A percentile compares a stretch with the other conserved stretches of the same genome.
Conservation (phyloP, 2,797 vertebrate genomes). For the Hipposideros larvatus region DNA sequence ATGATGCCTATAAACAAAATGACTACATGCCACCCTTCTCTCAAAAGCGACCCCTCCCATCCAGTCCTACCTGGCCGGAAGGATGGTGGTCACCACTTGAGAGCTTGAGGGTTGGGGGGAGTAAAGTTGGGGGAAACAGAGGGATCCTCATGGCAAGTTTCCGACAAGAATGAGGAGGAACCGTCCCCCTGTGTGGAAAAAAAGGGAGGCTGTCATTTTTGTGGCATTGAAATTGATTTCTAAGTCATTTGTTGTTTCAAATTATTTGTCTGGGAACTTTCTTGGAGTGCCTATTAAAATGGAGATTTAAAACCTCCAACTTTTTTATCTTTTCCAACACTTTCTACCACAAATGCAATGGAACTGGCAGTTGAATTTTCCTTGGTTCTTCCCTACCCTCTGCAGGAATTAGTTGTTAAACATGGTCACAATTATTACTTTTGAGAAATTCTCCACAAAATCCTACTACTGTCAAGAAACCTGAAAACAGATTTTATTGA, state of each 20-base stretch:
- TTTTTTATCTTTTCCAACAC: not conserved
- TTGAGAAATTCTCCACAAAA: slow-evolving; percentile 24
- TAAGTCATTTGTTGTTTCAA: slow-evolving; percentile 7
- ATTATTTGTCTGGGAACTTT: slow-evolving; percentile 2
- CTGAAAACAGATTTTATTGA: slow-evolving; percentile 22
- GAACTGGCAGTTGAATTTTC: not conserved
- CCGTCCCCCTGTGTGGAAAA: slow-evolving; percentile 73
- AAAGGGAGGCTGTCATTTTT: slow-evolving; percentile 74
- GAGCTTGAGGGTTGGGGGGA: slow-evolving; percentile 78
- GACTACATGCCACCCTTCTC: slow-evolving; percentile 42
- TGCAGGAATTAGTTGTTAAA: not conserved
- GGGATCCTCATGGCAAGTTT: slow-evolving; percentile 76
- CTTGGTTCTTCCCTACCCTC: not conserved
- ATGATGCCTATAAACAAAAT: not conserved
- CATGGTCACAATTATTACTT: not conserved
- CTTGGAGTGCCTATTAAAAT: not conserved
- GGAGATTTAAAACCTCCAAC: not conserved
- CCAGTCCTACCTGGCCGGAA: slow-evolving; percentile 83
- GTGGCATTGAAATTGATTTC: slow-evolving; percentile 54
- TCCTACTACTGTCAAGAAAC: slow-evolving; percentile 32
- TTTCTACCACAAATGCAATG: not conserved
- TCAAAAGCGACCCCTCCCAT: slow-evolving; percentile 70
- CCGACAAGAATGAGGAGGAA: slow-evolving; percentile 79
- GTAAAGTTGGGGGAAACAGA: slow-evolving; percentile 81
- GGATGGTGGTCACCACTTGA: slow-evolving; percentile 75